Conservation (phyloP, 1,140 invertebrate genomes). For the Dendroctonus ponderosae region DNA sequence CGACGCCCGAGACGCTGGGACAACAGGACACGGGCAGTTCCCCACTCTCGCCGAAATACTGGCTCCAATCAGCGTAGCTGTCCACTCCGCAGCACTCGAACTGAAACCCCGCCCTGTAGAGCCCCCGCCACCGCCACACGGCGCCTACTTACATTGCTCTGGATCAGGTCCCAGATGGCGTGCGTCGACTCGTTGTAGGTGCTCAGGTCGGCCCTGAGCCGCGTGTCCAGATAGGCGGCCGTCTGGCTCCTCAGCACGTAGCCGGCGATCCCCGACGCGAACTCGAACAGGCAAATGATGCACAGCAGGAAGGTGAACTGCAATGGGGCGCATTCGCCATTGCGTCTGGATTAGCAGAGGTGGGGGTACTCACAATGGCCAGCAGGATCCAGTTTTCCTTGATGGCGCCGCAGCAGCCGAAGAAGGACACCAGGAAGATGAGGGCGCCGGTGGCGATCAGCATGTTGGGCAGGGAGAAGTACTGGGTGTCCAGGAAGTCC, state of each 20-base stretch:
- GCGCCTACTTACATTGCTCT: constrained; percentile 41
- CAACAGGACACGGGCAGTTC: constrained; percentile 66
- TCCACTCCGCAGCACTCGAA: constrained; percentile 72
- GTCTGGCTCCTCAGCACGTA: constrained; percentile 74
- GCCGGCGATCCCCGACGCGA: constrained; percentile 80
- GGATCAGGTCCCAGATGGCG: constrained; percentile 47
- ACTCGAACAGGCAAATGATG: constrained; percentile 79
- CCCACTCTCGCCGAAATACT: background rate
- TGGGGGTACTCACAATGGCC: constrained; percentile 63
- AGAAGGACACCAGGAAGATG: constrained; percentile 79
- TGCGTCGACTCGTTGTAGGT: constrained; percentile 56
- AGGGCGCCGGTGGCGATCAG: constrained; percentile 76
- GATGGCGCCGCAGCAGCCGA: constrained; percentile 83
- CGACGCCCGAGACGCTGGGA: constrained; percentile 17
- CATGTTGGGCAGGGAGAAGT: constrained; percentile 73
- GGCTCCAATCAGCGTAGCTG: constrained; percentile 61
- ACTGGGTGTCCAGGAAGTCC: constrained; percentile 61
- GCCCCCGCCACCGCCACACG: too few relatives aligned
- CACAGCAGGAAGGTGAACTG: constrained; percentile 79
- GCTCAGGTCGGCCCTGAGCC: constrained; percentile 63
- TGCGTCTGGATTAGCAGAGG: too few relatives aligned
- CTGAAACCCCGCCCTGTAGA: constrained; percentile 49
- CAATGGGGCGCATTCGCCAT: constrained; percentile 33
- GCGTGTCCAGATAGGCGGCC: constrained; percentile 59
- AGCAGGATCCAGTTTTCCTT: constrained; percentile 85